phyloP scores from a whole-genome alignment of 2,797 vertebrate species.

The Anolis apletophallus region DNA sequence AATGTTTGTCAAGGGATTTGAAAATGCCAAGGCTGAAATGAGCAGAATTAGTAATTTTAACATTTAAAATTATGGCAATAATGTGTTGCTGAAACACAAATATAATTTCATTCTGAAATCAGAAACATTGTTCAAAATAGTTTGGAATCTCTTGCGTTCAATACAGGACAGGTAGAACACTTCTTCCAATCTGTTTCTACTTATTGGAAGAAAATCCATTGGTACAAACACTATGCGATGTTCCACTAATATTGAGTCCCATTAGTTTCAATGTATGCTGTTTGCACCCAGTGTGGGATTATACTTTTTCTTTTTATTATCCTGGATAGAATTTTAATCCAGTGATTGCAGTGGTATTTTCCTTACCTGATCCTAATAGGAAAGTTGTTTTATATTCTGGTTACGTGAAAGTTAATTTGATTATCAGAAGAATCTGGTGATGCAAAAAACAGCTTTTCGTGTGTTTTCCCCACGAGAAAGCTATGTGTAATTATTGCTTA shows the following conservation, averaged over 20 bases:
- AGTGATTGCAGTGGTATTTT: constrained; percentile 8
- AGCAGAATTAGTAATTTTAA: background rate
- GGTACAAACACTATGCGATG: background rate
- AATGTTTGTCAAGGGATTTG: background rate
- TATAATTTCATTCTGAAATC: background rate
- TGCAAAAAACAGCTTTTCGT: constrained; percentile 13
- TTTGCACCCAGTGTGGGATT: background rate
- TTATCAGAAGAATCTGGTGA: constrained; percentile 35
- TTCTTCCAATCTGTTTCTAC: constrained; percentile 28
- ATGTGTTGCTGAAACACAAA: background rate
- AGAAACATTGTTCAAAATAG: background rate
- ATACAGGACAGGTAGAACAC: background rate
- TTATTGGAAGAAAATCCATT: constrained; percentile 7
- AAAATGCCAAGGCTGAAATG: background rate
- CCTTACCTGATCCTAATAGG: constrained; percentile 43
- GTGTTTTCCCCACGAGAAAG: background rate
- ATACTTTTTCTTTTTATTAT: constrained; percentile 11
- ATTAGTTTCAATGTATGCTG: background rate
- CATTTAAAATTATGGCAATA: background rate
- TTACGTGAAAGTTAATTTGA: constrained; percentile 56
- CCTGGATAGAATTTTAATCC: constrained; percentile 37
- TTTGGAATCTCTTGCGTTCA: constrained; percentile 23
- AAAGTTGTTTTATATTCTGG: background rate
- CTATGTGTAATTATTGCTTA: background rate
- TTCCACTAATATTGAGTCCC: background rate